Evolutionary conservation across 2,113 vertebrate species (phyloP).

Genomic region (Tachycineta bicolor): DNA sequence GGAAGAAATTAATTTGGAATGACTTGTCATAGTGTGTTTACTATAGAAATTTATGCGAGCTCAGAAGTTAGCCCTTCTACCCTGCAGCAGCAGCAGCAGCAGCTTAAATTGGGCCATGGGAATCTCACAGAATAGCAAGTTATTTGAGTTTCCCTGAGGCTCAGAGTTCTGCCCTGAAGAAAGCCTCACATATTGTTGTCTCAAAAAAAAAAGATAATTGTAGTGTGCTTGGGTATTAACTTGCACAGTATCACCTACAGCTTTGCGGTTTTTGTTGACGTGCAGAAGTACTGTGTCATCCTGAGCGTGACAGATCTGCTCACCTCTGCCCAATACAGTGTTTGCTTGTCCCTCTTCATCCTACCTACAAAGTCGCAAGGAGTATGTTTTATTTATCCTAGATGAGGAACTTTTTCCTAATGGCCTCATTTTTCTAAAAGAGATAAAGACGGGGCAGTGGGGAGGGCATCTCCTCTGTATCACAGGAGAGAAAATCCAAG

Average conservation of each 20-base stretch:
- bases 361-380: not conserved
- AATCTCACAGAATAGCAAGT: not conserved
- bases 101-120: constrained; percentile 39
- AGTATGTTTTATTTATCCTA: not conserved
- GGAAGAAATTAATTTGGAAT: constrained; percentile 33
- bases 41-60: constrained; percentile 14
- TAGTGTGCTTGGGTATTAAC: not conserved
- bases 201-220: constrained; percentile 1
- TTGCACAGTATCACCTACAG: not conserved
- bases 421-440: not conserved
- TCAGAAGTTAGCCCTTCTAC: constrained; percentile 21
- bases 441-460: not conserved
- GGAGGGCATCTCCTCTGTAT: not conserved
- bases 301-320: not conserved
- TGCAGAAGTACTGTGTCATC: not conserved
- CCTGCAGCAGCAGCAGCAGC: not conserved
- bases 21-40: constrained; percentile 15
- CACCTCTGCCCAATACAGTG: not conserved
- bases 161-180: constrained; percentile 17
- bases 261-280: not conserved
- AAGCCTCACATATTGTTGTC: constrained; percentile 5
- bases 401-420: not conserved
- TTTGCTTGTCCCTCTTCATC: not conserved
- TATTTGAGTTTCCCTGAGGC: constrained; percentile 31
- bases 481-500: not conserved